Percentiles rank a stretch among this genome's conserved stretches.
Conservation (phyloP, 2,797 vertebrate species). For the Sebastes dallii region DNA sequence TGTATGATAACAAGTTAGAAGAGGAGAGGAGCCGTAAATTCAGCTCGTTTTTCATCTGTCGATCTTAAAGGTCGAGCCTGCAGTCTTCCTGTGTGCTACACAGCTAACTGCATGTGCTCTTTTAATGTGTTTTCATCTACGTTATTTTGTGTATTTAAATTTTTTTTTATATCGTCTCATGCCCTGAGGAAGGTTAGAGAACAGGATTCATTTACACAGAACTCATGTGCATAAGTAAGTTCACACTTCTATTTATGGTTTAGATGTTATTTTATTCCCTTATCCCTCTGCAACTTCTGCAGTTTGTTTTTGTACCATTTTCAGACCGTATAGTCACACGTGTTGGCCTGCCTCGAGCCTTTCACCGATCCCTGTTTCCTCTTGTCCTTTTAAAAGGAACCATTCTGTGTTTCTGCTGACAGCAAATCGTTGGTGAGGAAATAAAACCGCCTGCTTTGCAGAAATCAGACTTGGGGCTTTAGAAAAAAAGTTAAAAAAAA, state of each 20-base stretch:
- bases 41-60: conserved; percentile 38
- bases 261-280: neutral
- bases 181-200: neutral
- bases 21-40: conserved; percentile 21
- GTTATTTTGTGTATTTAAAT: neutral
- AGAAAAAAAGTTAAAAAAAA: neutral
- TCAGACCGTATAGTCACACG: neutral
- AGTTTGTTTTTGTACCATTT: conserved; percentile 9
- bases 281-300: neutral
- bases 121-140: neutral
- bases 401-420: conserved; percentile 63
- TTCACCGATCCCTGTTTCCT: conserved; percentile 37
- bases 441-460: conserved; percentile 63
- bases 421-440: conserved; percentile 62
- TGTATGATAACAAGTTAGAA: conserved; percentile 50
- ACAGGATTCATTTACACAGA: neutral
- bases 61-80: conserved; percentile 28
- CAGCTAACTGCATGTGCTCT: neutral
- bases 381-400: conserved; percentile 50
- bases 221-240: neutral
- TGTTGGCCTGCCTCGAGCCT: conserved; percentile 5
- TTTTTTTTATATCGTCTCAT: neutral
- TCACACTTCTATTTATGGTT: neutral
- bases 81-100: neutral
- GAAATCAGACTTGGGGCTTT: conserved; percentile 31